Evolutionary conservation across 2,113 vertebrate genomes (phyloP).

Genomic region (Holacanthus passer): DNA sequence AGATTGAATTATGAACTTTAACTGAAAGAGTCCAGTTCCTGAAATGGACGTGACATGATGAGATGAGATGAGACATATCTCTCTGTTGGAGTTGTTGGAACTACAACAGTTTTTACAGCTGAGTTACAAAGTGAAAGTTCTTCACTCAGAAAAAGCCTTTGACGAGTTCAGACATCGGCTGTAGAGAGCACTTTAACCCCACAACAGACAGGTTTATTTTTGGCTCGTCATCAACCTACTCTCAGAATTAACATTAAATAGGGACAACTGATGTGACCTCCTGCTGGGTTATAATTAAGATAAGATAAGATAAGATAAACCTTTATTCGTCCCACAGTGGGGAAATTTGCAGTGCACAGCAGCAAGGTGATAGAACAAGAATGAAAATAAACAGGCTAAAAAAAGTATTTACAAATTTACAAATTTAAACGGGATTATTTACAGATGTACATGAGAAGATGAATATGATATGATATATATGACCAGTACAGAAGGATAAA

Average conservation of each 20-base stretch:
- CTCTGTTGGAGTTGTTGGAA: neutral
- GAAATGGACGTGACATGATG: neutral
- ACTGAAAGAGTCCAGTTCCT: too few relatives aligned
- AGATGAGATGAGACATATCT: neutral
- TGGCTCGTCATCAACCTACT: neutral
- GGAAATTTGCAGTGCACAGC: too few relatives aligned
- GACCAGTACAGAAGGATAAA: too few relatives aligned
- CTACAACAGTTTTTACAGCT: neutral
- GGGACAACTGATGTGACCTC: neutral
- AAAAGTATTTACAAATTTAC: too few relatives aligned
- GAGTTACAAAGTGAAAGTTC: neutral
- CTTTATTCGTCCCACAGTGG: too few relatives aligned
- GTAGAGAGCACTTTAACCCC: neutral
- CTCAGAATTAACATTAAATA: neutral
- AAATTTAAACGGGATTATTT: too few relatives aligned
- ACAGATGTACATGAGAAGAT: too few relatives aligned
- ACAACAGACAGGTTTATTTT: neutral
- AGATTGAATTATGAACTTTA: neutral
- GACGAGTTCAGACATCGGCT: neutral
- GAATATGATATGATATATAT: too few relatives aligned
- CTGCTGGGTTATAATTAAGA: too few relatives aligned
- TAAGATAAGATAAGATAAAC: too few relatives aligned
- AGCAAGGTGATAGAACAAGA: too few relatives aligned
- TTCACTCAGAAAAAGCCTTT: neutral
- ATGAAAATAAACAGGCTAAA: too few relatives aligned